These are phyloP conservation scores for Chaetura pelagica DNA, from an alignment of 2,113 vertebrate species.

Conservation along the genomic window DNA sequence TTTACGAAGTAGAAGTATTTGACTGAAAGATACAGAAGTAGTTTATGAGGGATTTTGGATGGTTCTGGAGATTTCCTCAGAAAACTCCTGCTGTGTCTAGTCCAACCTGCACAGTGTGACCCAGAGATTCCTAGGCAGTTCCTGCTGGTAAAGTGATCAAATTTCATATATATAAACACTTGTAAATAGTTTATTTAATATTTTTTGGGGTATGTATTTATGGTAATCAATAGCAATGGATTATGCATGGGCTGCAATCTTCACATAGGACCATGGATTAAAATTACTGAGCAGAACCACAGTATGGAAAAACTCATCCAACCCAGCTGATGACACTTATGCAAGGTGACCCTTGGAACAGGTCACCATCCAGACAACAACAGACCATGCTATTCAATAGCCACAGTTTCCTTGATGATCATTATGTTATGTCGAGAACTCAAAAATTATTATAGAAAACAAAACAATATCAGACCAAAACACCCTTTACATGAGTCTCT, in stretches of 20 bases:
- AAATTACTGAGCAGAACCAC: background rate
- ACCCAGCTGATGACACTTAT: background rate
- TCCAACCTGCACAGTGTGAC: background rate
- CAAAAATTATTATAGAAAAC: background rate
- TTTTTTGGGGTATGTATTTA: background rate
- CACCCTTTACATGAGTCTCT: background rate
- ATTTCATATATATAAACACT: background rate
- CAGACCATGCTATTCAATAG: background rate
- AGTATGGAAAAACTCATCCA: background rate
- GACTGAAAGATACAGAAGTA: background rate
- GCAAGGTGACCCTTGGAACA: background rate
- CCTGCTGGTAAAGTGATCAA: background rate
- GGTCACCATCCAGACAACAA: background rate
- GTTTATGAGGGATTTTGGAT: background rate
- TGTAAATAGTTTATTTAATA: background rate
- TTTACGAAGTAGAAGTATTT: background rate
- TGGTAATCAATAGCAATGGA: background rate
- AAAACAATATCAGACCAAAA: background rate
- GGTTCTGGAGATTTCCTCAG: background rate
- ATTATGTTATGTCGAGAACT: background rate
- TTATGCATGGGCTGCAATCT: background rate
- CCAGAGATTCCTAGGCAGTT: background rate
- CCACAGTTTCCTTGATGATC: background rate
- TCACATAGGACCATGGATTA: background rate
- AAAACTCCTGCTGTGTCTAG: background rate